These are phyloP conservation scores for Ispidina picta DNA, from an alignment of 2,797 vertebrate species.

Conservation along the genomic window DNA sequence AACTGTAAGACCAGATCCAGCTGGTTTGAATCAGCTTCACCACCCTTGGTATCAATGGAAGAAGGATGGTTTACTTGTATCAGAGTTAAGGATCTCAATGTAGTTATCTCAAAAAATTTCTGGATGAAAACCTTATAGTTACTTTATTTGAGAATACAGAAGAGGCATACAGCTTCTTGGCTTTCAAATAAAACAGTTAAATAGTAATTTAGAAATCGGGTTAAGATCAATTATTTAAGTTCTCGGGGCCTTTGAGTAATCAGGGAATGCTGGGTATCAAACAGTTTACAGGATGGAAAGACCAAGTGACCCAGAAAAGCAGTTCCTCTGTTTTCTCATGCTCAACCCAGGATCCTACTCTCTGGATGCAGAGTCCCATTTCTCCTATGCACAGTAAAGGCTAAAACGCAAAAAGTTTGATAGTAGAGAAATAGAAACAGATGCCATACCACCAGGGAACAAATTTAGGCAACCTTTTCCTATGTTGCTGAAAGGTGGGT, in stretches of 20 bases:
- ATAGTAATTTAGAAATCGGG: not conserved
- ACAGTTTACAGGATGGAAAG: not conserved
- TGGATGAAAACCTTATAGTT: not conserved
- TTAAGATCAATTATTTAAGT: slow-evolving; percentile 8
- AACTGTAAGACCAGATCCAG: slow-evolving; percentile 34
- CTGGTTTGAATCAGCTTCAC: slow-evolving; percentile 50
- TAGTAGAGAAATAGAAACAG: not conserved
- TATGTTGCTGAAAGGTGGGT: not conserved
- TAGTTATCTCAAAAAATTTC: not conserved
- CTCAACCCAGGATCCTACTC: not conserved
- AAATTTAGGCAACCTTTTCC: not conserved
- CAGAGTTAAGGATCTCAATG: not conserved
- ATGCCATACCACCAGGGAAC: not conserved
- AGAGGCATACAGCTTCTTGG: not conserved
- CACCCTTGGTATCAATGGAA: slow-evolving; percentile 1
- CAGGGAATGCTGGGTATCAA: not conserved
- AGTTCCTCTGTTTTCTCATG: not conserved
- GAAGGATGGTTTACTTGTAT: not conserved
- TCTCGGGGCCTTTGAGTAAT: not conserved
- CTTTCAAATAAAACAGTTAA: slow-evolving; percentile 23
- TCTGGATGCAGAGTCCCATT: not conserved
- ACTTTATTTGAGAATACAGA: slow-evolving; percentile 1
- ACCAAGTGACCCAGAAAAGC: not conserved
- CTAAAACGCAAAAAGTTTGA: not conserved
- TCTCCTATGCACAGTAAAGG: not conserved